Evolutionary conservation across 2,113 vertebrate species (phyloP).

Genomic region (Catharus fuscescens): DNA sequence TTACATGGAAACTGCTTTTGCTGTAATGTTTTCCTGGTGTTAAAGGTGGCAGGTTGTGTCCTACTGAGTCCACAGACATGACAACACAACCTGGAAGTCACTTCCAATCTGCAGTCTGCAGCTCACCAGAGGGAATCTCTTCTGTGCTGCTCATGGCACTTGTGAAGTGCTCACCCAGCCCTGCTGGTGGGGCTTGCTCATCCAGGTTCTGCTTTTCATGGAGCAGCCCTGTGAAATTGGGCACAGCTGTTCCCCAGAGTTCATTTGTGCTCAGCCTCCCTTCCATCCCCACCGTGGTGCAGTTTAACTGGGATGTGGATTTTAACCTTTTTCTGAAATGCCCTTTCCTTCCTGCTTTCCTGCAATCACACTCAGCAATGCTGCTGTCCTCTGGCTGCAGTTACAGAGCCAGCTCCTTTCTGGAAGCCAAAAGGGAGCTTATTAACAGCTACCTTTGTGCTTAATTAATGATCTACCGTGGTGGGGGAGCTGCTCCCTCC

Average conservation of each 20-base stretch:
- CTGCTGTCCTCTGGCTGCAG: background rate
- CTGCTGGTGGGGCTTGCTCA: background rate
- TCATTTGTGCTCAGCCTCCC: background rate
- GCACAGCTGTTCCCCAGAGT: fast-evolving
- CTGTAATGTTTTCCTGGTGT: background rate
- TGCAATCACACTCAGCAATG: fast-evolving
- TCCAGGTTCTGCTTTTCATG: background rate
- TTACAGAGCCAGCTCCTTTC: background rate
- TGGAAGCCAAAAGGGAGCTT: background rate
- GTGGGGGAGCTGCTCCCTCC: background rate
- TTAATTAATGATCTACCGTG: background rate
- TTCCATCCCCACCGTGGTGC: fast-evolving
- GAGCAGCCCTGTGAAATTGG: background rate
- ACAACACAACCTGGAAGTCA: background rate
- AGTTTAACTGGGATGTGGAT: background rate
- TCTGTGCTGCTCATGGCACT: background rate
- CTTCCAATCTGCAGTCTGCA: background rate
- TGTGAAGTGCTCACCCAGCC: background rate
- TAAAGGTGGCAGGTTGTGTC: background rate
- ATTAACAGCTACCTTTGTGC: background rate
- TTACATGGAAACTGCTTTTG: background rate
- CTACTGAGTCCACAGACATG: fast-evolving
- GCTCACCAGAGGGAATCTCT: background rate
- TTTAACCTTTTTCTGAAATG: background rate
- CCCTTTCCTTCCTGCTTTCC: background rate